Evolutionary conservation across 2,113 vertebrate species (phyloP).

Genomic region (Noturus placidus): DNA sequence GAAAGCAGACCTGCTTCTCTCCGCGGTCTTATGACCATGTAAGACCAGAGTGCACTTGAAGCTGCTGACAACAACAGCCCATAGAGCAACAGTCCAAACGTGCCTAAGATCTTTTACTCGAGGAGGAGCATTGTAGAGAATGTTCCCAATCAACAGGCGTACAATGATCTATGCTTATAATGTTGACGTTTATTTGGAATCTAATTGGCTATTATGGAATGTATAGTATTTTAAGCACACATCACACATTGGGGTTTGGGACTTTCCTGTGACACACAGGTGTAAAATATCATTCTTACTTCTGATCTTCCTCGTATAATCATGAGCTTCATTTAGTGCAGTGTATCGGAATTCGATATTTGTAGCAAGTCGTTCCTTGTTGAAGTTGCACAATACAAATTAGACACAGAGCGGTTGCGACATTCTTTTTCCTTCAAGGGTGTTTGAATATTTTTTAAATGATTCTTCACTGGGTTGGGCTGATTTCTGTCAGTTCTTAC

Average conservation of each 20-base stretch:
- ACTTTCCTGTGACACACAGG: background rate
- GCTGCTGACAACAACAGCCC: background rate
- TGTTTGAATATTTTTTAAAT: background rate
- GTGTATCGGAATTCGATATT: background rate
- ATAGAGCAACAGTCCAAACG: background rate
- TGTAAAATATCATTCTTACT: background rate
- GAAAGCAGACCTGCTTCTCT: constrained; percentile 47
- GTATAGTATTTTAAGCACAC: background rate
- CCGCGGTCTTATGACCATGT: constrained; percentile 70
- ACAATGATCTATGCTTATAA: background rate
- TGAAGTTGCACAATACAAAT: background rate
- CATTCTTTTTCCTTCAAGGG: background rate
- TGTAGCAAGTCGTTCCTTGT: background rate
- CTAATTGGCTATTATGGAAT: background rate
- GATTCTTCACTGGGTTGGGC: background rate
- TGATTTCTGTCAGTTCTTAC: background rate
- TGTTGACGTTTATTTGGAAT: background rate
- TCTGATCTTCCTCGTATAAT: background rate
- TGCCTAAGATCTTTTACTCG: background rate
- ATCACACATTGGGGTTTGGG: background rate
- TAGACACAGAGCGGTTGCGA: background rate
- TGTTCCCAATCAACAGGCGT: background rate
- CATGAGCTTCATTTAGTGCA: background rate
- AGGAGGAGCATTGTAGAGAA: background rate
- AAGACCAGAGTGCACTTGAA: constrained; percentile 55